These are phyloP conservation scores for Rhyacichthys aspro DNA, from an alignment of 2,797 vertebrate genomes.

Conservation along the genomic window DNA sequence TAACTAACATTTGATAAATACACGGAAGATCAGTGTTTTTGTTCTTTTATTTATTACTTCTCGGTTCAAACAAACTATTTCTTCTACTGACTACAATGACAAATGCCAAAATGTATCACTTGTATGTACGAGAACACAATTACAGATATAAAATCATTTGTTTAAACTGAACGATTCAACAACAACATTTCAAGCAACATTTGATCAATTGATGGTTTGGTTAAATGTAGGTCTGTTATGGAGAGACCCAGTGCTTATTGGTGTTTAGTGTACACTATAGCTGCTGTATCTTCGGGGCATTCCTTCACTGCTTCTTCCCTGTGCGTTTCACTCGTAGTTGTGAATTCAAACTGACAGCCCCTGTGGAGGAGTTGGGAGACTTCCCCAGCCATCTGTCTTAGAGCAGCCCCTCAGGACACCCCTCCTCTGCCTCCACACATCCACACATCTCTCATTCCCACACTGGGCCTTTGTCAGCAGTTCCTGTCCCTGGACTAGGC, in stretches of 20 bases:
- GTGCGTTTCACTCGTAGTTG: slow-evolving; percentile 64
- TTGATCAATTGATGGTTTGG: background rate
- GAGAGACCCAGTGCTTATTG: too few species aligned
- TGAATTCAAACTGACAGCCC: slow-evolving; percentile 78
- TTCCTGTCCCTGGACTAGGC: slow-evolving; percentile 90
- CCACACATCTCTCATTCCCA: slow-evolving; percentile 88
- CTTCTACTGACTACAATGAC: too few species aligned
- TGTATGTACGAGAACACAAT: too few species aligned
- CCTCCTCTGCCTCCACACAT: slow-evolving; percentile 76
- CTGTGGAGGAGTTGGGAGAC: slow-evolving; percentile 81
- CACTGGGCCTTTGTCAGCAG: slow-evolving; percentile 91
- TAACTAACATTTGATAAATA: too few species aligned
- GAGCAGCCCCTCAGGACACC: slow-evolving; percentile 72
- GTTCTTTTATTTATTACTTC: too few species aligned
- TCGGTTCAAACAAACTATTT: too few species aligned
- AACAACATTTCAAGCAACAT: too few species aligned
- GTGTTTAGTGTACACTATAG: slow-evolving; percentile 52
- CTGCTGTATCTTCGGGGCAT: slow-evolving; percentile 62
- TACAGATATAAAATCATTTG: too few species aligned
- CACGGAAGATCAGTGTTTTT: too few species aligned
- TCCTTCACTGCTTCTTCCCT: slow-evolving; percentile 71
- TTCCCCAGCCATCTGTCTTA: slow-evolving; percentile 89
- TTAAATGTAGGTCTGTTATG: too few species aligned
- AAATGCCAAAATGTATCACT: too few species aligned
- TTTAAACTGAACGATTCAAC: too few species aligned